Evolutionary conservation across 2,888 invertebrate genomes (phyloP).

Genomic region (Argynnis bischoffii): DNA sequence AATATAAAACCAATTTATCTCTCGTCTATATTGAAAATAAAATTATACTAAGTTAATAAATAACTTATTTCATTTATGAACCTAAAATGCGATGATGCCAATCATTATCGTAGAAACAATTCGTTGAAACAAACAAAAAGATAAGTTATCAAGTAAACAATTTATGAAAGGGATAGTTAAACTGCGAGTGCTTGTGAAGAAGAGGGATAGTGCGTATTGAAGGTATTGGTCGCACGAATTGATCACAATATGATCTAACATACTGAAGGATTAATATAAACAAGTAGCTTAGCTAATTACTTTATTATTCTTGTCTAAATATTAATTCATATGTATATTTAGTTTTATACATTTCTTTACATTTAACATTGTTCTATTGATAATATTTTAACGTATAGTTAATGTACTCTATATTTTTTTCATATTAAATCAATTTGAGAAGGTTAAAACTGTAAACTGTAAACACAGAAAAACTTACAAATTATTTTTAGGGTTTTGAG

Average conservation of each 20-base stretch:
- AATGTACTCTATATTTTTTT: too few species aligned
- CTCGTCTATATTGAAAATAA: too few species aligned
- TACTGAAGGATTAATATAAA: constrained; percentile 9
- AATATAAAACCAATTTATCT: too few species aligned
- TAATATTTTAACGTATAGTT: too few species aligned
- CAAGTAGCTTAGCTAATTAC: neutral
- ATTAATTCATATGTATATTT: constrained; percentile 1
- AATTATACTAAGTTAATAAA: too few species aligned
- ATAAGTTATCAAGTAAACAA: constrained; percentile 39
- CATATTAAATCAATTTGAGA: too few species aligned
- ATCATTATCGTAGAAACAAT: constrained; percentile 37
- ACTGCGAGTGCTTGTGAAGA: constrained; percentile 18
- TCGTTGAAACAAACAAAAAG: constrained; percentile 41
- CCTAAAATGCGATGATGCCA: constrained; percentile 35
- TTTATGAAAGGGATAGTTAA: constrained; percentile 36
- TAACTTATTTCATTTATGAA: constrained; percentile 12
- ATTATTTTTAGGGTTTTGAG: too few species aligned
- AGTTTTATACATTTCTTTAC: too few species aligned
- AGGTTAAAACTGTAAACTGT: too few species aligned
- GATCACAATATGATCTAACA: constrained; percentile 14
- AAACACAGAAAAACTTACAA: too few species aligned
- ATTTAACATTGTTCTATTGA: too few species aligned
- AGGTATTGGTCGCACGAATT: constrained; percentile 23
- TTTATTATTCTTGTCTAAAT: neutral
- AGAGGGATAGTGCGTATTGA: constrained; percentile 26